Evolutionary conservation across 1,140 invertebrate species (phyloP), one percentile per base, ranked within the genome.

Genomic region (Polyergus mexicanus): DNA sequence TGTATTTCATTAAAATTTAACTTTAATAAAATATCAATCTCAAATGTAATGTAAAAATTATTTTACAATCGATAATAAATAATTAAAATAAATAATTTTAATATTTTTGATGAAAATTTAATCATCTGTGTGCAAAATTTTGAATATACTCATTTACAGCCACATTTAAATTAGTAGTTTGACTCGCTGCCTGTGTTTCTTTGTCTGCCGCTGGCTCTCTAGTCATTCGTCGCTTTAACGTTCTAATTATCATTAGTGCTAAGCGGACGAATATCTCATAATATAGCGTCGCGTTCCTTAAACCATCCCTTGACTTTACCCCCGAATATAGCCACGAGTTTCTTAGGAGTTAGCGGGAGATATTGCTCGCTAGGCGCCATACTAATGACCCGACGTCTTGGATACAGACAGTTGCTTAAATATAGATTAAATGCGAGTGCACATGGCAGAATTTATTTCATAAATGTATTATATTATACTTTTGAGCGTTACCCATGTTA

Each of bases 201-300:
- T 74, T 74, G n/a, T 76, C 58, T 60, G 35, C 62, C 16, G 44
- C 60, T 71, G 41, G 60, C n/a, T 77, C 62, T 85, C 66, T 76
- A 86, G 75, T 71, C 68, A 89, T 92, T 92, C 90, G 92, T 92
- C 89, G 90, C 91, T 91, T 92, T 90, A 92, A 93, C 91, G 90
- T 90, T 93, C 92, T 93, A 94, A 94, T 94, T 94, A 93, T 94
- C 93, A 92, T 93, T 93, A 94, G 91, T 91, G 91, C 91, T 65
- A 85, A 90, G 89, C 91, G 86, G 91, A 92, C 91, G 89, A 89
- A 92, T 94, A 90, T 93, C 93, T 94, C 89, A 92, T 92, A 93
- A 93, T 92, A 92, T 93, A 93, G 87, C 91, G 84, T 81, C 89
- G 54, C 75, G 28, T 84, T 80, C 86, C 88, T 89, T 88, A 66